phyloP scores from a whole-genome alignment of 1,140 invertebrate genomes.

The Argopecten irradians region DNA sequence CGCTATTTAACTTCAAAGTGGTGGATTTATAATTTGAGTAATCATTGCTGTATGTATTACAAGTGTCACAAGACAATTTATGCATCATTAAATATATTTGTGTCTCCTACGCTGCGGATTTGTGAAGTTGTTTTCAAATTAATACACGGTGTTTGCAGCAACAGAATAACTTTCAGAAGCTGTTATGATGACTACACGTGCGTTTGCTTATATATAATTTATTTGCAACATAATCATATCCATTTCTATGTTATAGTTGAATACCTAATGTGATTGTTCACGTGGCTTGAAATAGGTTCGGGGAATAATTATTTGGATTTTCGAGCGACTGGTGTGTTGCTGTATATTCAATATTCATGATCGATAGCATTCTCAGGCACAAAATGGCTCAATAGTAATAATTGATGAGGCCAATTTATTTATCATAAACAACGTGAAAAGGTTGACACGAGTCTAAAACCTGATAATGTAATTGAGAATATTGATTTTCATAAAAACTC shows the following conservation, averaged over 20 bases:
- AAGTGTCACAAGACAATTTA: no score
- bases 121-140: not conserved
- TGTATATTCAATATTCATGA: conserved; percentile 16
- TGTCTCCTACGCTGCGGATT: not conserved
- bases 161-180: not conserved
- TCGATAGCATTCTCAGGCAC: conserved; percentile 7
- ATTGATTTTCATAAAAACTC: not conserved
- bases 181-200: not conserved
- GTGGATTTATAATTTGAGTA: no score
- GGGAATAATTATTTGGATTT: not conserved
- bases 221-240: not conserved
- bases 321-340: not conserved
- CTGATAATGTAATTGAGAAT: not conserved
- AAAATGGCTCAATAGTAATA: not conserved
- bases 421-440: conserved; percentile 11
- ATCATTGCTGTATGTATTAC: no score
- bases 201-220: not conserved
- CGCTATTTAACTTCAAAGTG: no score
- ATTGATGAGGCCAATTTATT: not conserved
- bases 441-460: not conserved
- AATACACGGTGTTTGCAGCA: not conserved
- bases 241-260: not conserved
- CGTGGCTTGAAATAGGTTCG: conserved; percentile 1
- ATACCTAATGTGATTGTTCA: not conserved
- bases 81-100: not conserved